A percentile compares a stretch with the other conserved stretches of the same genome.
Conservation (phyloP, 2,888 invertebrate species). For the Dione vanillae region DNA sequence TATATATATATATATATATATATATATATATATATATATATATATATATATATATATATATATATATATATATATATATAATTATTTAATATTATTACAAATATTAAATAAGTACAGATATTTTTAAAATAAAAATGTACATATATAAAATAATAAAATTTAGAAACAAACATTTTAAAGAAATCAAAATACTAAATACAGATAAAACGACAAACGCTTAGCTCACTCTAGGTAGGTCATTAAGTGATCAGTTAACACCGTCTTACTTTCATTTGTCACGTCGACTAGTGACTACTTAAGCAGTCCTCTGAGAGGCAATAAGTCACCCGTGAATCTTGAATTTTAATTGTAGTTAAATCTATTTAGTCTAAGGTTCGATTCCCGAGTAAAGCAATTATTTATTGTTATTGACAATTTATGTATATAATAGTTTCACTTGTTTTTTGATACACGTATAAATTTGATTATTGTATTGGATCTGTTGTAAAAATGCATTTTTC, state of each 20-base stretch:
- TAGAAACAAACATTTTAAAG: too few relatives aligned
- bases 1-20: too few relatives aligned
- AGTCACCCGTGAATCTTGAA: conserved; percentile 9
- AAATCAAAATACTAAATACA: background rate
- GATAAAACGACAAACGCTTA: conserved; percentile 1
- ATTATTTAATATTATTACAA: too few relatives aligned
- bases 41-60: too few relatives aligned
- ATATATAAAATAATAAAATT: too few relatives aligned
- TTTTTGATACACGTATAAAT: background rate
- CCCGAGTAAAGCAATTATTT: background rate
- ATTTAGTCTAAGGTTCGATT: background rate
- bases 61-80: too few relatives aligned
- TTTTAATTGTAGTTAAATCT: conserved; percentile 15
- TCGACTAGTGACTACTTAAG: conserved; percentile 19
- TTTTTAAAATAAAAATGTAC: too few relatives aligned
- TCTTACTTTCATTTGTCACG: conserved; percentile 5
- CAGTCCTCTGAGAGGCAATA: conserved; percentile 14
- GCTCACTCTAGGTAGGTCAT: background rate
- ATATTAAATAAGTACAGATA: too few relatives aligned
- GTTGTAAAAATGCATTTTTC: too few relatives aligned
- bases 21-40: too few relatives aligned
- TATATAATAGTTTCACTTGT: background rate
- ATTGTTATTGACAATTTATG: background rate
- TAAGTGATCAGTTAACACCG: conserved; percentile 14
- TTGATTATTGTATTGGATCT: too few relatives aligned